Evolutionary conservation across 2,888 invertebrate species (phyloP), one percentile per base, ranked within the genome.

Genomic region (Drosophila mayaguana): DNA sequence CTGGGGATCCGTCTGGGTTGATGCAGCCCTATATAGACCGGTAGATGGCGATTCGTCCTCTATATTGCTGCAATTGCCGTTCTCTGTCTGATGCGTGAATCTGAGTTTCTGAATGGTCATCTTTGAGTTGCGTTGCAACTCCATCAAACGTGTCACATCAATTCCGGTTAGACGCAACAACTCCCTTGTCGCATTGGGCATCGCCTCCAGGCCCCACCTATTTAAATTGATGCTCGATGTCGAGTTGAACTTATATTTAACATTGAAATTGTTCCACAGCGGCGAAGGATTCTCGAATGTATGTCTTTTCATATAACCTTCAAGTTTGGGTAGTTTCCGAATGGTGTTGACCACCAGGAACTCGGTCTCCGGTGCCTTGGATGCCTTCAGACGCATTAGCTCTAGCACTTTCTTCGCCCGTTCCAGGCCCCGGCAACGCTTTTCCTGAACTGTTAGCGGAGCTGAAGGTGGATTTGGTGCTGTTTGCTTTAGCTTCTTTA

Each of bases 281-380:
- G 84, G 84, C n/a, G 84, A 84, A 2, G 84, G 79, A 53, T 88
- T 72, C 42, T 86, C 71, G 20, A 75, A 83, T 1, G 48, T 16
- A 16, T 53, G 46, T 8, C 70, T 65, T 7, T 18, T 50, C 40
- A 71, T 60, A 11, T 45, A 66, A 8, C 63, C 56, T 0, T 20
- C 18, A 9, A 55, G 51, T 0, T 28, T 50, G 8, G 88, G 83
- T 40, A 81, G 20, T 14, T 68, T 69, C 7, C 45, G 38, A 11
- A 88, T 57, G 1, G 86, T 88, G 22, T 81, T 68, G 18, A 84
- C 86, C 18, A 83, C 62, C 1, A 77, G 61, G n/a, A 63, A 83
- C n/a, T 83, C 79, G 0, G 46, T 43, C 3, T 56, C 46, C 11
- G 67, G 55, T 12, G 25, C 46, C 2, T 64, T 68, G 0, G 64